Evolutionary conservation across 2,797 vertebrate species (phyloP).

Genomic region (Brachyalestes nurse): DNA sequence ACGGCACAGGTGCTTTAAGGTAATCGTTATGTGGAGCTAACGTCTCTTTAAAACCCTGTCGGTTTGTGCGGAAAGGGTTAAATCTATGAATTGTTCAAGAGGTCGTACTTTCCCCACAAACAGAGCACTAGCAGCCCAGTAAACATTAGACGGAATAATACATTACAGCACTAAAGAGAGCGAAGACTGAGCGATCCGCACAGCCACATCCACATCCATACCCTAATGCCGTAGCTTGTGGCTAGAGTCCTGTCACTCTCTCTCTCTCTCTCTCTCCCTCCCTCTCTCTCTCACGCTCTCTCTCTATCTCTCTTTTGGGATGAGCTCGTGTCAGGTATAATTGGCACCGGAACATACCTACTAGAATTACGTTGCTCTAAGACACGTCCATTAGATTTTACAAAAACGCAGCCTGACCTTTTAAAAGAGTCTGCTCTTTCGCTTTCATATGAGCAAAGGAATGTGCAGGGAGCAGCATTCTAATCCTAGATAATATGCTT

Average conservation of each 20-base stretch:
- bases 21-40: neutral
- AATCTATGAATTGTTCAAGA: constrained; percentile 52
- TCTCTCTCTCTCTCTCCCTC: neutral
- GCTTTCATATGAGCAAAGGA: constrained; percentile 14
- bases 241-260: constrained; percentile 13
- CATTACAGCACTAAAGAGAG: constrained; percentile 55
- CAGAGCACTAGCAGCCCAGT: constrained; percentile 45
- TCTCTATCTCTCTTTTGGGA: neutral
- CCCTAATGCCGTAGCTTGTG: constrained; percentile 45
- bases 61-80: constrained; percentile 42
- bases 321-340: constrained; percentile 38
- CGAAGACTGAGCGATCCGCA: constrained; percentile 47
- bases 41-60: constrained; percentile 1
- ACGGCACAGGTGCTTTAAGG: neutral
- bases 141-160: constrained; percentile 61
- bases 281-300: constrained; percentile 12
- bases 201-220: constrained; percentile 45
- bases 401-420: constrained; percentile 49
- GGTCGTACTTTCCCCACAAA: constrained; percentile 41
- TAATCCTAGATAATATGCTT: constrained; percentile 29
- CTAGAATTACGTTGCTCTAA: constrained; percentile 29
- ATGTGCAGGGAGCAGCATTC: constrained; percentile 12
- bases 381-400: constrained; percentile 43
- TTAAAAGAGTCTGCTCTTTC: constrained; percentile 27
- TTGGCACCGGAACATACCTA: constrained; percentile 28